phyloP scores from a whole-genome alignment of 2,888 invertebrate genomes.

The Balanococcus diminutus region DNA sequence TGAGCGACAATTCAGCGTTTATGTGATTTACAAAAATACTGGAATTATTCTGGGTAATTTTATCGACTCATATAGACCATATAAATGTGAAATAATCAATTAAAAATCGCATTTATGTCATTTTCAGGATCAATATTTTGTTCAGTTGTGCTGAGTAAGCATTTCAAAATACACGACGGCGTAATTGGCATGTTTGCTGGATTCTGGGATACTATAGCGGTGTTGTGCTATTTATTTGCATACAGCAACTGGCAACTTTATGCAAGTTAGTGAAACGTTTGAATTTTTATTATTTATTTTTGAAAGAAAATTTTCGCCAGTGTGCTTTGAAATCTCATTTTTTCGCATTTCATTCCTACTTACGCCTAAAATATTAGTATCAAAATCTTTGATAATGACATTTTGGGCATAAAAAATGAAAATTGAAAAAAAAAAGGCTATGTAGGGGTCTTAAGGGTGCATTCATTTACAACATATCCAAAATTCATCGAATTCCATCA shows the following conservation, averaged over 20 bases:
- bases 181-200: conserved; percentile 58
- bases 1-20: not conserved
- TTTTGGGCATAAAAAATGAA: too few relatives aligned
- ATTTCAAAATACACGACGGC: conserved; percentile 58
- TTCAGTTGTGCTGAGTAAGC: conserved; percentile 57
- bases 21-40: not conserved
- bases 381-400: too few relatives aligned
- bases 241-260: conserved; percentile 56
- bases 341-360: too few relatives aligned
- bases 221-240: conserved; percentile 56
- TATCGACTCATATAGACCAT: too few relatives aligned
- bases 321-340: not conserved
- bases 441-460: too few relatives aligned
- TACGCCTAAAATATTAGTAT: too few relatives aligned
- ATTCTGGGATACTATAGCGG: conserved; percentile 55
- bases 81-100: too few relatives aligned
- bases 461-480: too few relatives aligned
- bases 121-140: conserved; percentile 58
- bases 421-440: too few relatives aligned
- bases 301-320: not conserved
- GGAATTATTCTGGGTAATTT: not conserved
- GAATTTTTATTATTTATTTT: too few relatives aligned
- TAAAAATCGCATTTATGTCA: not conserved
- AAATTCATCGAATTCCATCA: too few relatives aligned
- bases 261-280: conserved; percentile 52